A percentile compares a stretch with the other conserved stretches of the same genome.
Conservation (phyloP, 2,888 invertebrate genomes). For the Xestia rhomboidea region DNA sequence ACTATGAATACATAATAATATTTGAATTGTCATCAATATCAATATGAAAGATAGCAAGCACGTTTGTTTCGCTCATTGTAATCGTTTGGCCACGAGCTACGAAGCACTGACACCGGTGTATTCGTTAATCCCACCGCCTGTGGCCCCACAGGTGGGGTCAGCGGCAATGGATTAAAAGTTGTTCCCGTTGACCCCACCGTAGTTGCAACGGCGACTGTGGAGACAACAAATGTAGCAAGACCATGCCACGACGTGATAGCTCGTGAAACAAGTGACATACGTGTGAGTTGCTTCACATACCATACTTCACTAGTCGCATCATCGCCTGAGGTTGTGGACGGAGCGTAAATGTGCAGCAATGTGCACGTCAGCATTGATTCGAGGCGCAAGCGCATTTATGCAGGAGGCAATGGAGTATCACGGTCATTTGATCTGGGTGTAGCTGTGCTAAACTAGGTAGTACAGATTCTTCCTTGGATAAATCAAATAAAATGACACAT, state of each 20-base stretch:
- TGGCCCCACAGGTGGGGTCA: too few species aligned
- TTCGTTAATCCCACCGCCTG: too few species aligned
- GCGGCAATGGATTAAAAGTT: too few species aligned
- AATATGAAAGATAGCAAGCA: neutral
- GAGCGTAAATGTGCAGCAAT: neutral
- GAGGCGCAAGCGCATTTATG: neutral
- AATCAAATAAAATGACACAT: slow-evolving; percentile 52
- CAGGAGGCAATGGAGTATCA: too few species aligned
- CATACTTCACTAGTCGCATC: neutral
- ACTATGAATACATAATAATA: slow-evolving; percentile 11
- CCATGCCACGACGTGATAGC: neutral
- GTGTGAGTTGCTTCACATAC: neutral
- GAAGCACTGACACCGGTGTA: neutral
- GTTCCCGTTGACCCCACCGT: too few species aligned
- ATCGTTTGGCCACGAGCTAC: neutral
- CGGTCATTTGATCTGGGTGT: neutral
- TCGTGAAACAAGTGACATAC: neutral
- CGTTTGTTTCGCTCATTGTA: neutral
- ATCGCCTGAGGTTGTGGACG: neutral
- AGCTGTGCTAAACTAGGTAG: too few species aligned
- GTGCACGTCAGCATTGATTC: neutral
- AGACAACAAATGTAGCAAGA: neutral
- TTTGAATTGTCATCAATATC: slow-evolving; percentile 2
- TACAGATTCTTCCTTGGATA: neutral
- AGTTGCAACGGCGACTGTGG: neutral